These are phyloP conservation scores for Labroides dimidiatus DNA, from an alignment of 2,797 vertebrate genomes.

Conservation along the genomic window DNA sequence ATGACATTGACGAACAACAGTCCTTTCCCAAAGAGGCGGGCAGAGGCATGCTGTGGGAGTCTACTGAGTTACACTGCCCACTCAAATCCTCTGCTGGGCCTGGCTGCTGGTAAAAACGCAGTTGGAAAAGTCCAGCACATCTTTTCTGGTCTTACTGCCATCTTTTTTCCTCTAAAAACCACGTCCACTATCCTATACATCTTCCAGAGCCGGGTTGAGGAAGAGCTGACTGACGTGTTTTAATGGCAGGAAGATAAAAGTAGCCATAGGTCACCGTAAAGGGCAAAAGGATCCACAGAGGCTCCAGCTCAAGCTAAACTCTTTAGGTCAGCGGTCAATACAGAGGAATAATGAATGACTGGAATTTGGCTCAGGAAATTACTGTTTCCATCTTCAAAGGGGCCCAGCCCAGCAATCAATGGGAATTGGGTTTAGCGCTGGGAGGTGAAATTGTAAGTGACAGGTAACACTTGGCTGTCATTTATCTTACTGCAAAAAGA, in stretches of 20 bases:
- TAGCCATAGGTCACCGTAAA: constrained; percentile 67
- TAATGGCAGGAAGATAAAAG: constrained; percentile 63
- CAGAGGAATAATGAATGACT: constrained; percentile 63
- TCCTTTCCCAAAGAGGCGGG: constrained; percentile 17
- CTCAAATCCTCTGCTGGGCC: constrained; percentile 21
- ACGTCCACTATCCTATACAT: background rate
- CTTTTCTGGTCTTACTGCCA: constrained; percentile 30
- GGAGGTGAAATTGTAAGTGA: constrained; percentile 38
- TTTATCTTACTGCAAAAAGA: constrained; percentile 26
- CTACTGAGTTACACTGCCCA: constrained; percentile 47
- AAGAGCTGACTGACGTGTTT: constrained; percentile 28
- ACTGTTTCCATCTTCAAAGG: constrained; percentile 45
- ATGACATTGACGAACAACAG: constrained; percentile 51
- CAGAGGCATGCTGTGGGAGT: constrained; percentile 35
- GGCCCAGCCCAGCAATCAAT: constrained; percentile 32
- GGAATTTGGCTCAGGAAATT: constrained; percentile 46
- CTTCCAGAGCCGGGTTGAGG: constrained; percentile 17
- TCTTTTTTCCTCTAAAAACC: constrained; percentile 26
- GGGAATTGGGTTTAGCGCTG: constrained; percentile 29
- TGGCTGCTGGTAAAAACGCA: constrained; percentile 40
- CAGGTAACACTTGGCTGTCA: constrained; percentile 1
- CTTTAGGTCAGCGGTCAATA: constrained; percentile 72
- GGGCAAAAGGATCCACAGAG: constrained; percentile 56
- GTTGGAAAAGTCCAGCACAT: too few relatives aligned
- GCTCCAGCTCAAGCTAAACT: constrained; percentile 28